These are phyloP conservation scores for Myrmecobius fasciatus DNA, from an alignment of 2,113 vertebrate genomes.

Conservation along the genomic window DNA sequence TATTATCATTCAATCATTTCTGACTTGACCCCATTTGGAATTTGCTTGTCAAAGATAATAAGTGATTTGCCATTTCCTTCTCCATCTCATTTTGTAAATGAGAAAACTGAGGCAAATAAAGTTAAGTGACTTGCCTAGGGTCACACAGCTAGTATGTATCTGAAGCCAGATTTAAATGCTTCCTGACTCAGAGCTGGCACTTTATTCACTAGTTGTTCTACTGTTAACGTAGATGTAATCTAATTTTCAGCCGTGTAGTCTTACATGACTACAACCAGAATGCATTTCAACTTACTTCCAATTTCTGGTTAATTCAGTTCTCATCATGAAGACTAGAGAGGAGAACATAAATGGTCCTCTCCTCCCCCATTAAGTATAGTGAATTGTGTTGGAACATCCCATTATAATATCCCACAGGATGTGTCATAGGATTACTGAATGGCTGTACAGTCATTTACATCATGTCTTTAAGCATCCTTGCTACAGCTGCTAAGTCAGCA, in stretches of 20 bases:
- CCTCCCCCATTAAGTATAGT: neutral
- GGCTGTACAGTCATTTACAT: conserved; percentile 35
- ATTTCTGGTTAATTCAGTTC: conserved; percentile 16
- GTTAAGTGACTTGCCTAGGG: neutral
- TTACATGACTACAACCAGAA: neutral
- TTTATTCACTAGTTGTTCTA: neutral
- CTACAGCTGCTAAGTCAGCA: conserved; percentile 31
- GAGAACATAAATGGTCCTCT: neutral
- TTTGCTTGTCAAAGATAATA: neutral
- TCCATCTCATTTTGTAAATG: neutral
- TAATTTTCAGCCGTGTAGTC: neutral
- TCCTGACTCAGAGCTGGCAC: neutral
- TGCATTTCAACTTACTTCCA: neutral
- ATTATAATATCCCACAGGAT: neutral
- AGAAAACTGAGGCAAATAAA: neutral
- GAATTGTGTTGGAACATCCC: conserved; percentile 16
- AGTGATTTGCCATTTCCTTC: neutral
- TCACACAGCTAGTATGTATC: neutral
- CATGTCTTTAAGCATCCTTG: neutral
- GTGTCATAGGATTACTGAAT: conserved; percentile 23
- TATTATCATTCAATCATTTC: neutral
- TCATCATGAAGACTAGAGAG: neutral
- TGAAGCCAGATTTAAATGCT: neutral
- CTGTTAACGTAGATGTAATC: neutral
- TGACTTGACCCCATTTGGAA: neutral